These are phyloP conservation scores for Seriola quinqueradiata DNA, from an alignment of 2,113 vertebrate species.

Conservation along the genomic window DNA sequence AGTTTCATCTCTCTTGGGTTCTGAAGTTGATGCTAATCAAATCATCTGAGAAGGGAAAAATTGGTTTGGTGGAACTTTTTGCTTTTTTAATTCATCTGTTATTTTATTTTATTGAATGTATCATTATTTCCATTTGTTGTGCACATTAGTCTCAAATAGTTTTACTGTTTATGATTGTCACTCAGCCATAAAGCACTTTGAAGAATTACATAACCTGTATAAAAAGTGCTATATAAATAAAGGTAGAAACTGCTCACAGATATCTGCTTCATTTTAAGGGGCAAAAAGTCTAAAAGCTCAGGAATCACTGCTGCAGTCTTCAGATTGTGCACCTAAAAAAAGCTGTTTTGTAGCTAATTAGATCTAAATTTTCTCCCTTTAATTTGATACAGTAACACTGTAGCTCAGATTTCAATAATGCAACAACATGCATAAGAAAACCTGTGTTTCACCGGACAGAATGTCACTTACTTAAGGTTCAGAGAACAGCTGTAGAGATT, in stretches of 20 bases:
- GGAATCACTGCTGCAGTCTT: too few species aligned
- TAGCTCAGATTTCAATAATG: not conserved
- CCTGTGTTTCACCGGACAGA: conserved; percentile 20
- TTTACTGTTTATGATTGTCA: too few species aligned
- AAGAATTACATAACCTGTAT: too few species aligned
- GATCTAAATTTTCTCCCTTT: not conserved
- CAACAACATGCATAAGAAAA: not conserved
- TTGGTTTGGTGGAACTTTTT: not conserved
- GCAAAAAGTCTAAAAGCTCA: too few species aligned
- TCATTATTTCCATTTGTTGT: too few species aligned
- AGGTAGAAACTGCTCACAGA: too few species aligned
- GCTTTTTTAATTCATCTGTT: not conserved
- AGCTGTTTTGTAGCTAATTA: not conserved
- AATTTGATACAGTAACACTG: not conserved
- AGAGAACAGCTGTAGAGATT: conserved; percentile 40
- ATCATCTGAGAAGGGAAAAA: not conserved
- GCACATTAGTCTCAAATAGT: too few species aligned
- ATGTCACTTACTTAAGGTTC: conserved; percentile 39
- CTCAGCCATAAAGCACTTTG: too few species aligned
- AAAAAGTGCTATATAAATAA: too few species aligned
- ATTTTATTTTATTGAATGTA: not conserved
- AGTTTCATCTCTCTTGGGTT: too few species aligned
- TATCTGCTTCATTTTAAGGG: too few species aligned
- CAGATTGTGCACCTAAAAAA: not conserved
- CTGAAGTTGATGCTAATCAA: not conserved